Percentiles rank a stretch among this genome's conserved stretches.
phyloP scores from a whole-genome alignment of 1,140 invertebrate species.

The Wiebesia pumilae region DNA sequence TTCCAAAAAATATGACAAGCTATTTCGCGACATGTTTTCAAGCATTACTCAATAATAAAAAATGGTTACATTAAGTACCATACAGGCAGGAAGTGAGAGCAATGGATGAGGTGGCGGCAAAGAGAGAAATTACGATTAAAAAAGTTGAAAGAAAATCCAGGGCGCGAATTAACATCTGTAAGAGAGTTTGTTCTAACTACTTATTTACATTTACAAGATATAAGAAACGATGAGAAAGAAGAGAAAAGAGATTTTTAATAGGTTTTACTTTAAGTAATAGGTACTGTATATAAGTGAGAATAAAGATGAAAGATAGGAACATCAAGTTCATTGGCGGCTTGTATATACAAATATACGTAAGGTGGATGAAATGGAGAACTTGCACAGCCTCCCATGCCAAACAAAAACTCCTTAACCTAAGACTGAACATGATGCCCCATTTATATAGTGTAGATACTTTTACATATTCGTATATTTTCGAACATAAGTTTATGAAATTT shows the following conservation, averaged over 20 bases:
- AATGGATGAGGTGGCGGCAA: too few species aligned
- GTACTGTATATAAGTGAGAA: background rate
- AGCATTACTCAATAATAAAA: too few species aligned
- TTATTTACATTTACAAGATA: background rate
- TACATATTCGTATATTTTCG: too few species aligned
- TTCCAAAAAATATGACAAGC: too few species aligned
- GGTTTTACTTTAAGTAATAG: constrained; percentile 13
- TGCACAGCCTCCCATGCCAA: constrained; percentile 73
- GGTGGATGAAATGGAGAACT: constrained; percentile 31
- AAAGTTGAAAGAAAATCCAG: background rate
- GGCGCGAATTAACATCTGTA: background rate
- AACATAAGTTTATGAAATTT: too few species aligned
- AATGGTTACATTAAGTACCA: too few species aligned
- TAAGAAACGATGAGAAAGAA: background rate
- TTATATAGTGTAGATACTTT: constrained; percentile 60
- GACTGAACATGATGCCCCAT: constrained; percentile 75
- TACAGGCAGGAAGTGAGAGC: too few species aligned
- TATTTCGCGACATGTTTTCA: too few species aligned
- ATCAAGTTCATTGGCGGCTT: background rate
- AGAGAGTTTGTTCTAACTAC: background rate
- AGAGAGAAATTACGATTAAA: background rate
- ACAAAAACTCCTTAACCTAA: constrained; percentile 75
- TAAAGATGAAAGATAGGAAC: too few species aligned
- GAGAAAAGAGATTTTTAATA: constrained; percentile 25
- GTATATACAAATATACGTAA: background rate